Evolutionary conservation across 2,113 vertebrate species (phyloP).

Genomic region (Glareola pratincola): DNA sequence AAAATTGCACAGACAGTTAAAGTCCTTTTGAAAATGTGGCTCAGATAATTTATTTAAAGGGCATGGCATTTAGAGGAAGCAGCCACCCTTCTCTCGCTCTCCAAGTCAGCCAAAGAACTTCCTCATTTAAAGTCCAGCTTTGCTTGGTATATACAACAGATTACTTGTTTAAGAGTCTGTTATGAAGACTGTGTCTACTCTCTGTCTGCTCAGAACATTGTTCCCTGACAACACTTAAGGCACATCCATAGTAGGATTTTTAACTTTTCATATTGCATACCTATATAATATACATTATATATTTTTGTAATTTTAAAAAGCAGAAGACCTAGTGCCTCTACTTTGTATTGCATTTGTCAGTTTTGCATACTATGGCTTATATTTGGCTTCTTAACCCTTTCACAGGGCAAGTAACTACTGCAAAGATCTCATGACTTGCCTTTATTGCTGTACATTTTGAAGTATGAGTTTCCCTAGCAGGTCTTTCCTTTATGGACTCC

Average conservation of each 20-base stretch:
- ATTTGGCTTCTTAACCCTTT: not conserved
- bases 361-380: not conserved
- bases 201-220: not conserved
- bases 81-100: not conserved
- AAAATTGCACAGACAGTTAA: not conserved
- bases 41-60: not conserved
- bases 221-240: constrained; percentile 24
- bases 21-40: not conserved
- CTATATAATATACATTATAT: not conserved
- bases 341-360: not conserved
- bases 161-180: not conserved
- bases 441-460: not conserved
- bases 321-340: not conserved
- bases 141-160: not conserved
- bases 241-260: not conserved
- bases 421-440: not conserved
- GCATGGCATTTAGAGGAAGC: not conserved
- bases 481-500: not conserved
- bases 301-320: not conserved
- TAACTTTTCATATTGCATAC: not conserved
- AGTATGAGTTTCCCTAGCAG: not conserved
- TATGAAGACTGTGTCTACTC: not conserved
- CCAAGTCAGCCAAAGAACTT: not conserved
- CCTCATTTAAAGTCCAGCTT: not conserved
- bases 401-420: not conserved